Conservation (phyloP, 2,113 vertebrate genomes). For the Nothocercus nigrocapillus region DNA sequence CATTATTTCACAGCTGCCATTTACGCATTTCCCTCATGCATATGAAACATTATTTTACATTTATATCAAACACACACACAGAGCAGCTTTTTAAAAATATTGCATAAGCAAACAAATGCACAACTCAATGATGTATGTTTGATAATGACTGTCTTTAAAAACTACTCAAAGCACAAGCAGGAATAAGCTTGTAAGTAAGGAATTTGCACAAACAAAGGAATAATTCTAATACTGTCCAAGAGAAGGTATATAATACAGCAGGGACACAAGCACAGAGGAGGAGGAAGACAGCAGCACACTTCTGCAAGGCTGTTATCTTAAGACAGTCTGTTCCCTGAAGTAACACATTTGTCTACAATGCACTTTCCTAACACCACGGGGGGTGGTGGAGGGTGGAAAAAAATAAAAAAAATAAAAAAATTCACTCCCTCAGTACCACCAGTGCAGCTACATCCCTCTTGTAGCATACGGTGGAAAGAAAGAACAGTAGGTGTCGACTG, state of each 20-base stretch:
- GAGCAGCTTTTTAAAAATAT: background rate
- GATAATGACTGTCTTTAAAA: background rate
- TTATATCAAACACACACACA: background rate
- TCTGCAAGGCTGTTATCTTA: background rate
- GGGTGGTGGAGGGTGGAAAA: too few species aligned
- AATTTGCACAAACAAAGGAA: background rate
- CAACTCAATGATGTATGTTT: background rate
- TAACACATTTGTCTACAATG: background rate
- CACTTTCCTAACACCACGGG: background rate
- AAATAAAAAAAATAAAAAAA: too few species aligned
- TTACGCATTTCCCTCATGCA: background rate
- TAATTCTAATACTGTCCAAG: background rate
- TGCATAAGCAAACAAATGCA: background rate
- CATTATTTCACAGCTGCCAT: background rate
- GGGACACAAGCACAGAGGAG: background rate
- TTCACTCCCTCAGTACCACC: background rate
- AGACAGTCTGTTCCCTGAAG: background rate
- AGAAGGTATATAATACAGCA: background rate
- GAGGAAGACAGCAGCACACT: background rate
- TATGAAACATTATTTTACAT: background rate
- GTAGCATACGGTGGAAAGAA: background rate
- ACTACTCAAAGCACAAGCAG: background rate
- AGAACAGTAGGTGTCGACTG: constrained; percentile 16
- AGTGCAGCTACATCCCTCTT: background rate
- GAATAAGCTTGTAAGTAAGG: too few species aligned